Conservation (phyloP, 2,113 vertebrate species). For the Oenanthe melanoleuca region DNA sequence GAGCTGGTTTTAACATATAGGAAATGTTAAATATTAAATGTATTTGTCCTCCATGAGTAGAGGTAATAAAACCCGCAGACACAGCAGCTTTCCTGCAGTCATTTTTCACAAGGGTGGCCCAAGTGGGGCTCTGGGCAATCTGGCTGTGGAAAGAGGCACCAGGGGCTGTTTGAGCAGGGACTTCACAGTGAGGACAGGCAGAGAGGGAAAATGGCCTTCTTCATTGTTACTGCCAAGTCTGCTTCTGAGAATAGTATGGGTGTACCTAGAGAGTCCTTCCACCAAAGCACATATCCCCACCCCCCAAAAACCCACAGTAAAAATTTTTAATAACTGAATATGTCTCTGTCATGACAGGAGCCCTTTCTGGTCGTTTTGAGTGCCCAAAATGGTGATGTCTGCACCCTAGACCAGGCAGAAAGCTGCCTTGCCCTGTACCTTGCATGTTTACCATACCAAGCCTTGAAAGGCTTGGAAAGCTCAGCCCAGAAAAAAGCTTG, state of each 20-base stretch:
- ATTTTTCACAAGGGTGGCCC: not conserved
- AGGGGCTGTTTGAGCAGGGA: accelerated
- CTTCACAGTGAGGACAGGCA: accelerated
- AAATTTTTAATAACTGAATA: not conserved
- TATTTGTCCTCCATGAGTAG: not conserved
- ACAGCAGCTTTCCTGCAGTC: not conserved
- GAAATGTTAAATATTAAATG: slow-evolving; percentile 48
- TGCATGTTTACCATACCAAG: not conserved
- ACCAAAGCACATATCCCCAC: not conserved
- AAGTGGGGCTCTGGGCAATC: not conserved
- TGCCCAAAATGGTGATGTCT: not conserved
- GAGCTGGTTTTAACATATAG: not conserved
- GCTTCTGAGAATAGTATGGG: not conserved
- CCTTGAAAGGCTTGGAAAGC: slow-evolving; percentile 13
- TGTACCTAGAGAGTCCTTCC: not conserved
- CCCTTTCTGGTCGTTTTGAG: not conserved
- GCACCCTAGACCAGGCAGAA: not conserved
- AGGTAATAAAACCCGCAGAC: not conserved
- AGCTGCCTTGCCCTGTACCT: not conserved
- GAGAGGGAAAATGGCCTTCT: not conserved
- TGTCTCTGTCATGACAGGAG: not conserved
- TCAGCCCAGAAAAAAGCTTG: slow-evolving; percentile 10
- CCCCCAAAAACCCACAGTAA: accelerated
- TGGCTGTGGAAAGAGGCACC: not conserved
- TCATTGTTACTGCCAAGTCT: not conserved